A percentile compares a stretch with the other conserved stretches of the same genome.
Conservation (phyloP, 2,888 invertebrate genomes). For the Cheilosia vernalis region DNA sequence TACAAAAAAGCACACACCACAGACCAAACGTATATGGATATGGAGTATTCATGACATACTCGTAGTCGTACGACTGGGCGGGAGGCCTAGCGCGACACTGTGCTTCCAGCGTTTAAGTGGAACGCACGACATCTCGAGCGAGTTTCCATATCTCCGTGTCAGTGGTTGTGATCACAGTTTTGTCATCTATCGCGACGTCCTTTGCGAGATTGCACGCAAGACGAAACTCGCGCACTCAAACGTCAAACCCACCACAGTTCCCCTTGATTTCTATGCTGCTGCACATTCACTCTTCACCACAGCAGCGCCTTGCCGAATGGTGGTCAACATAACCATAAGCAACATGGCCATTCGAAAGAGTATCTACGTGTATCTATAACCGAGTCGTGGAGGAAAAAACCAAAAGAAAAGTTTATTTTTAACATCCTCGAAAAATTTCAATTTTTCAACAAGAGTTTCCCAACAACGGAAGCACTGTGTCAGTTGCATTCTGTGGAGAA, state of each 20-base stretch:
- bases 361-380: constrained; percentile 70
- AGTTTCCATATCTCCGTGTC: constrained; percentile 28
- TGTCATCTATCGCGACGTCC: constrained; percentile 13
- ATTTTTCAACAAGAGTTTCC: constrained; percentile 23
- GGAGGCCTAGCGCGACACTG: constrained; percentile 65
- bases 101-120: constrained; percentile 70
- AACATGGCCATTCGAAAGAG: constrained; percentile 69
- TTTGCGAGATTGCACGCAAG: constrained; percentile 57
- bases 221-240: constrained; percentile 56
- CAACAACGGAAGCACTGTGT: constrained; percentile 40
- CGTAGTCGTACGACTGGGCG: constrained; percentile 15
- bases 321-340: constrained; percentile 74
- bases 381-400: constrained; percentile 27
- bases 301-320: constrained; percentile 30
- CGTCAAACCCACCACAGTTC: constrained; percentile 62
- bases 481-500: constrained; percentile 61
- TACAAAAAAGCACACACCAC: constrained; percentile 29
- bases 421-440: constrained; percentile 24
- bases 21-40: constrained; percentile 26
- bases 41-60: constrained; percentile 49
- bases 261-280: constrained; percentile 54
- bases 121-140: constrained; percentile 71
- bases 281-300: constrained; percentile 58
- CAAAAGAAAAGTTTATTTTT: constrained; percentile 64
- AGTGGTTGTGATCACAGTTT: constrained; percentile 63